A percentile compares a stretch with the other conserved stretches of the same genome.
Conservation (phyloP, 64 coral and sea anemone species). For the Actinia equina region DNA sequence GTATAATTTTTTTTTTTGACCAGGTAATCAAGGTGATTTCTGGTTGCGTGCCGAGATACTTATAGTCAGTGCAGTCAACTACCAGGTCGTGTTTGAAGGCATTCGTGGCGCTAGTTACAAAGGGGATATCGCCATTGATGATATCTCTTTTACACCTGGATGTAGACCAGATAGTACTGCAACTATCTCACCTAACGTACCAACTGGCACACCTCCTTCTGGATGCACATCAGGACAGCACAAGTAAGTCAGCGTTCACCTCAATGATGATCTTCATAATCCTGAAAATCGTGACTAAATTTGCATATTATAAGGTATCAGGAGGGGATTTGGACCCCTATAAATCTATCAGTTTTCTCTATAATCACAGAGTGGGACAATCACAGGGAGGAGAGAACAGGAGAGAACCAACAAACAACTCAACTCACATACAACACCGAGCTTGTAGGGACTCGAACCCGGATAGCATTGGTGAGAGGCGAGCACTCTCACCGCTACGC, state of each 20-base stretch:
- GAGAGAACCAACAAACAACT: too few relatives aligned
- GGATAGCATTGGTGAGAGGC: too few relatives aligned
- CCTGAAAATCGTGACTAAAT: too few relatives aligned
- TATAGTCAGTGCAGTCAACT: conserved; percentile 59
- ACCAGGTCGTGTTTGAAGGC: conserved; percentile 88
- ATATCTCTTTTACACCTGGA: conserved; percentile 90
- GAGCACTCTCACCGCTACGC: too few relatives aligned
- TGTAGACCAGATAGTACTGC: conserved; percentile 82
- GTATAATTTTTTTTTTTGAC: not conserved
- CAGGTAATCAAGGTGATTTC: conserved; percentile 93
- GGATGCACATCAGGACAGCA: conserved; percentile 63
- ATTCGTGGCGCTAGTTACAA: conserved; percentile 73
- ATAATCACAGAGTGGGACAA: too few relatives aligned
- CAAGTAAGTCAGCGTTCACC: not conserved
- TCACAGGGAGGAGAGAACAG: too few relatives aligned
- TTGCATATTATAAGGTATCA: too few relatives aligned
- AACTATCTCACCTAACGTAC: conserved; percentile 62
- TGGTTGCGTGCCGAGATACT: conserved; percentile 81
- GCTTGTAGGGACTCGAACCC: too few relatives aligned
- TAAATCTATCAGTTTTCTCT: too few relatives aligned
- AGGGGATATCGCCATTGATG: conserved; percentile 97
- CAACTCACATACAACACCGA: too few relatives aligned
- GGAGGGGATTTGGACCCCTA: too few relatives aligned
- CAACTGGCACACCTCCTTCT: conserved; percentile 62
- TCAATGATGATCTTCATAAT: too few relatives aligned